Evolutionary conservation across 2,888 invertebrate species (phyloP), one percentile per base, ranked within the genome.

Genomic region (Ichneumon xanthorius): DNA sequence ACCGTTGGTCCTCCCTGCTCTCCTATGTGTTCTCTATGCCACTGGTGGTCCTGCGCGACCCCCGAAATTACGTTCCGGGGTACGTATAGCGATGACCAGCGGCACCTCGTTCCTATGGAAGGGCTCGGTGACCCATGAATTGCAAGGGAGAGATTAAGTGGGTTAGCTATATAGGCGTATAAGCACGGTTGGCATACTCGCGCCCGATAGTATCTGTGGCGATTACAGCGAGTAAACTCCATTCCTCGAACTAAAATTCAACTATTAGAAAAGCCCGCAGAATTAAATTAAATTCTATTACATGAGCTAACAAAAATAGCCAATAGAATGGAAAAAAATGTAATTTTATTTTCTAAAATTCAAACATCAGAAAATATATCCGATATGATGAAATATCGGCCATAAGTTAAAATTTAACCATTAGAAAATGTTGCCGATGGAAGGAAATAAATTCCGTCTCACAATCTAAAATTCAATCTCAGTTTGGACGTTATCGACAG

Each of bases 121-220:
- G 40, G 65, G 65, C 65, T 65, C 65, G 65, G 65, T 65, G 65
- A 65, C 65, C 65, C 65, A 65, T 65, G 65, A 65, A 65, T 65
- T 65, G 40, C 65, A 65, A 65, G 40, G 65, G 65, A 65, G 19
- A n/a, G 65, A 65, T 65, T 65, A 65, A 65, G 37, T 19, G 65
- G 65, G 40, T 37, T 65, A 19, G 37, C 40, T 37, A 37, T 37
- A 65, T 33, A 65, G 22, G 19, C 33, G 63, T 33, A 63, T 33
- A 37, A 26, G 11, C 22, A 37, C 9, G n/a, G 37, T 19, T 40
- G 67, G 40, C 37, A 40, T 67, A 11, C 67, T 40, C 22, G 67
- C 14, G 19, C 14, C 37, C 7, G 67, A 40, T 40, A 63, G 14
- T 63, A 63, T 1, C 6, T 63, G n/a, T 63, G 30, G 4, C 63